These are phyloP conservation scores for Raja brachyura DNA, from an alignment of 2,113 vertebrate species.

Conservation along the genomic window DNA sequence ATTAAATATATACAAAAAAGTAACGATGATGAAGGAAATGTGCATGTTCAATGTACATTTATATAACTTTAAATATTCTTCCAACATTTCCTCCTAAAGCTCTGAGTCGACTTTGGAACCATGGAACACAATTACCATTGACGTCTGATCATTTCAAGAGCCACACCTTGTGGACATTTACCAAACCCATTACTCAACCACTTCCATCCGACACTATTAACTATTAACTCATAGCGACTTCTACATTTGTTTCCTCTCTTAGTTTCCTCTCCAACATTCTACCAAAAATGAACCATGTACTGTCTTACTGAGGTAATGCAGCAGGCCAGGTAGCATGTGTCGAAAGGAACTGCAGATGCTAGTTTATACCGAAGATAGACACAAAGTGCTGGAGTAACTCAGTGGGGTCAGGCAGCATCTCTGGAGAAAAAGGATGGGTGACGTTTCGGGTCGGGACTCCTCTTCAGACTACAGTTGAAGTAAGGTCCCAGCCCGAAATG, in stretches of 20 bases:
- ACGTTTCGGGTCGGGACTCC: too few species aligned
- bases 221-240: neutral
- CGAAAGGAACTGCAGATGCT: too few species aligned
- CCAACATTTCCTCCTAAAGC: neutral
- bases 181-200: neutral
- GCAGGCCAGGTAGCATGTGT: too few species aligned
- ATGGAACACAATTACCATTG: neutral
- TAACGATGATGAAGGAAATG: too few species aligned
- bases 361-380: too few species aligned
- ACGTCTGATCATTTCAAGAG: neutral
- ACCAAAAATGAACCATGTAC: neutral
- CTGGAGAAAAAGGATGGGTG: too few species aligned
- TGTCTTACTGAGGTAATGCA: neutral
- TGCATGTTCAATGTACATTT: neutral
- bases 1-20: too few species aligned
- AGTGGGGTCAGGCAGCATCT: too few species aligned
- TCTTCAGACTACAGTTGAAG: too few species aligned
- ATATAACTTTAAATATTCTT: neutral
- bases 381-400: too few species aligned
- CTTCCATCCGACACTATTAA: neutral
- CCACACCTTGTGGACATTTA: neutral
- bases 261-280: neutral
- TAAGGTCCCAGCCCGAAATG: too few species aligned
- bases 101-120: neutral
- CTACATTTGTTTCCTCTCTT: neutral